Evolutionary conservation across 2,888 invertebrate species (phyloP).

Genomic region (Andrena minutula): DNA sequence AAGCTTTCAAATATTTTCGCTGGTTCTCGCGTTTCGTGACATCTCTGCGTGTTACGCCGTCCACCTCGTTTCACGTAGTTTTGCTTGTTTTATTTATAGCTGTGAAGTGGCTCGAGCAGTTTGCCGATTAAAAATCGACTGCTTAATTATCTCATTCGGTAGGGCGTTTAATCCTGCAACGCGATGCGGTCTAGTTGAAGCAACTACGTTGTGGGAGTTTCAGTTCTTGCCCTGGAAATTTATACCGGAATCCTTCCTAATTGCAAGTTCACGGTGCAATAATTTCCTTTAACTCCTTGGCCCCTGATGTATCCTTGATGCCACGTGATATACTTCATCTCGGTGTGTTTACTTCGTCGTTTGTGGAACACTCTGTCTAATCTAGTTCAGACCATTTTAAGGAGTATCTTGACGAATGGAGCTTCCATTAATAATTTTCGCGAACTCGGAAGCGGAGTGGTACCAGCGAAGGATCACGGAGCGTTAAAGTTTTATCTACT

Average conservation of each 20-base stretch:
- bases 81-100: not conserved
- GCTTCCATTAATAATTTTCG: not conserved
- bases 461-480: not conserved
- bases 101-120: conserved; percentile 8
- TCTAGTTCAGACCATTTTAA: no score
- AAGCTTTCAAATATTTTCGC: not conserved
- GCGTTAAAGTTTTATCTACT: not conserved
- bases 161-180: conserved; percentile 8
- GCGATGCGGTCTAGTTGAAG: conserved; percentile 9
- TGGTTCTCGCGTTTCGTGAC: not conserved
- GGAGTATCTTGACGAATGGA: not conserved
- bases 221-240: conserved; percentile 32
- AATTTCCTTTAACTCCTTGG: conserved; percentile 15
- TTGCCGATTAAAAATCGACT: conserved; percentile 40
- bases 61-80: no score
- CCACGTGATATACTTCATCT: not conserved
- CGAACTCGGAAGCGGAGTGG: not conserved
- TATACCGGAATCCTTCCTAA: conserved; percentile 21
- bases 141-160: conserved; percentile 26
- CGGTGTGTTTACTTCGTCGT: not conserved
- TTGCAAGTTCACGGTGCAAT: conserved; percentile 21
- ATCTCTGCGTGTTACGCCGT: not conserved
- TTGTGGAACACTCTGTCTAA: no score
- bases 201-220: conserved; percentile 3
- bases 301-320: not conserved